Percentiles rank a stretch among this genome's conserved stretches.
Evolutionary conservation across 1,140 invertebrate genomes (phyloP).

Genomic region (Eriosoma lanigerum): DNA sequence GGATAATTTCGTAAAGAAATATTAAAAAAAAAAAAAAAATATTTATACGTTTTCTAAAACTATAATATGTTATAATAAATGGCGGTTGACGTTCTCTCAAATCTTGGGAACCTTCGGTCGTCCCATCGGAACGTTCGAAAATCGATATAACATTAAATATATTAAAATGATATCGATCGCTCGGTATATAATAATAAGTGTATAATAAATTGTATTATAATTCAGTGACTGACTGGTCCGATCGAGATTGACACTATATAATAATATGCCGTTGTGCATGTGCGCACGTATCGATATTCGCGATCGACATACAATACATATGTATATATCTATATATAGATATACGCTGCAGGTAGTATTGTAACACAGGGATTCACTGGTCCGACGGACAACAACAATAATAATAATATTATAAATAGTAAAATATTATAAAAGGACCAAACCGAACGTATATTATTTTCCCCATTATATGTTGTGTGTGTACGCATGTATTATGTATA

Average conservation of each 20-base stretch:
- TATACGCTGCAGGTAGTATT: neutral
- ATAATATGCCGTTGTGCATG: neutral
- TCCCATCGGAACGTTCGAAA: too few species aligned
- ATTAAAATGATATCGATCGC: too few species aligned
- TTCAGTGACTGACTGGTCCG: neutral
- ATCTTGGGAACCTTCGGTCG: too few species aligned
- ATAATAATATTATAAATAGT: neutral
- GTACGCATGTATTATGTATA: neutral
- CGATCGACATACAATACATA: conserved; percentile 12
- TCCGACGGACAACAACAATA: conserved; percentile 11
- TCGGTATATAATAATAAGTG: too few species aligned
- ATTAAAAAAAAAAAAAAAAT: too few species aligned
- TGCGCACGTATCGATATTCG: neutral
- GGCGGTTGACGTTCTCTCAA: too few species aligned
- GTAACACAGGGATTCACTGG: neutral
- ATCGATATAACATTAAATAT: too few species aligned
- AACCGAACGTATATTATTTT: neutral
- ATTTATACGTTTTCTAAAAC: too few species aligned
- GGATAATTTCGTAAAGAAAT: too few species aligned
- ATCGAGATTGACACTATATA: conserved; percentile 20
- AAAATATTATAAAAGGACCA: conserved; percentile 2
- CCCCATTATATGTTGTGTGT: neutral
- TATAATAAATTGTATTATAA: neutral
- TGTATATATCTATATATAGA: neutral
- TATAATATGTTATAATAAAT: too few species aligned